Percentiles rank a stretch among this genome's conserved stretches.
phyloP scores from a whole-genome alignment of 2,888 invertebrate genomes.

The Alloscopus bannaensis region DNA sequence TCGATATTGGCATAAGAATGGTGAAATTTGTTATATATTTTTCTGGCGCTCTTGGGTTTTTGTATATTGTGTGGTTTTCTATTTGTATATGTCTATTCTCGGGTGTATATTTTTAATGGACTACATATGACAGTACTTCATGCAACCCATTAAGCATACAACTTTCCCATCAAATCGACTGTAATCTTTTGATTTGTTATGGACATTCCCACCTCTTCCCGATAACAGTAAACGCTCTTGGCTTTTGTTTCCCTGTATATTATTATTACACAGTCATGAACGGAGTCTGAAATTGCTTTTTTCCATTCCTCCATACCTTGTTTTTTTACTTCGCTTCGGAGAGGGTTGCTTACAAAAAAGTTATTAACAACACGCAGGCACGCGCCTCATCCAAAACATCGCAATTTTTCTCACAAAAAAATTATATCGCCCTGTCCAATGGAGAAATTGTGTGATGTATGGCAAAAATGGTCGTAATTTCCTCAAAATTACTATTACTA shows the following conservation, averaged over 20 bases:
- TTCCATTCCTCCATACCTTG: too few species aligned
- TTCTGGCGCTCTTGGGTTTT: not conserved
- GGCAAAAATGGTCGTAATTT: constrained; percentile 42
- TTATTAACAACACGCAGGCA: constrained; percentile 58
- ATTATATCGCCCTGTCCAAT: constrained; percentile 40
- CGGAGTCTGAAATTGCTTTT: not conserved
- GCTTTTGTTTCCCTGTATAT: not conserved
- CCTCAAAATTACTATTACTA: constrained; percentile 31
- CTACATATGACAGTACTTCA: constrained; percentile 48
- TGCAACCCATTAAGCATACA: constrained; percentile 56
- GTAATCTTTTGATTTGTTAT: constrained; percentile 59
- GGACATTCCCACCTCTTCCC: constrained; percentile 53
- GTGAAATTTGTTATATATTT: not conserved
- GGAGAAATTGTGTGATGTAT: constrained; percentile 53
- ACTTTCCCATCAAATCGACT: constrained; percentile 57
- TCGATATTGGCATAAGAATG: constrained; percentile 2
- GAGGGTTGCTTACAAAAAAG: constrained; percentile 31
- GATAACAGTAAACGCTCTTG: constrained; percentile 37
- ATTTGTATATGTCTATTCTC: too few species aligned
- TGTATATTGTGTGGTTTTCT: constrained; percentile 42
- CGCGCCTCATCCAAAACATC: constrained; percentile 51
- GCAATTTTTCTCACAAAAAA: constrained; percentile 34
- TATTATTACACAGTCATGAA: not conserved
- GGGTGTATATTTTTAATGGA: constrained; percentile 48
- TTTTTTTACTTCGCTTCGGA: too few species aligned